Conservation (phyloP, 2,797 vertebrate genomes). For the Clangula hyemalis region DNA sequence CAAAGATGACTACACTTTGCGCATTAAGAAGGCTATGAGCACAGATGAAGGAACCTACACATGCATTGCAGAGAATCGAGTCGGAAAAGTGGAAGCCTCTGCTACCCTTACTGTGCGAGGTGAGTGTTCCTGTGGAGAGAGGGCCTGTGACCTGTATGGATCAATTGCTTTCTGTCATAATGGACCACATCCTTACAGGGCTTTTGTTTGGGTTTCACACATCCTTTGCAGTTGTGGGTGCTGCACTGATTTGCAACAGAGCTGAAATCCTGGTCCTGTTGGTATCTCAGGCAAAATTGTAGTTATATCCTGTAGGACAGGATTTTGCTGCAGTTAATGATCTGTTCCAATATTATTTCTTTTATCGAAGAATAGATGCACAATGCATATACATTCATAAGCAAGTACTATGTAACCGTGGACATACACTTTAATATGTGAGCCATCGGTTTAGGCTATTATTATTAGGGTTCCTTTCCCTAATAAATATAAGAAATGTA, state of each 20-base stretch:
- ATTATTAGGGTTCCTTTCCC: neutral
- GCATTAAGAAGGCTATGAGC: conserved; percentile 90
- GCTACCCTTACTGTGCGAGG: conserved; percentile 96
- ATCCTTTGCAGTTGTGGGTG: neutral
- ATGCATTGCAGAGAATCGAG: conserved; percentile 95
- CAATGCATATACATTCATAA: neutral
- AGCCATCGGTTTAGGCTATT: neutral
- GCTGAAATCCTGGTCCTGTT: neutral
- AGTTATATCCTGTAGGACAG: neutral
- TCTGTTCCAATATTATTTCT: neutral
- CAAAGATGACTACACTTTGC: conserved; percentile 94
- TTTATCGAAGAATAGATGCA: neutral
- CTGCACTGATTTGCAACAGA: neutral
- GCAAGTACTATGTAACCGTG: neutral
- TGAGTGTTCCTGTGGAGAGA: conserved; percentile 72
- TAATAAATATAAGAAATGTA: neutral
- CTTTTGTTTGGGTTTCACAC: neutral
- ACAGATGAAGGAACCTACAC: conserved; percentile 91
- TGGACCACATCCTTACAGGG: neutral
- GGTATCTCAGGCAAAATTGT: neutral
- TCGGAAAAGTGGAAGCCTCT: conserved; percentile 93
- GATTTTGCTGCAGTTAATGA: neutral
- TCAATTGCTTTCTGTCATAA: neutral
- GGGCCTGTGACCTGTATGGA: neutral
- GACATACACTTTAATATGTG: neutral